A percentile compares a stretch with the other conserved stretches of the same genome.
Evolutionary conservation across 2,888 invertebrate species (phyloP).

Genomic region (Nephrotoma flavescens): DNA sequence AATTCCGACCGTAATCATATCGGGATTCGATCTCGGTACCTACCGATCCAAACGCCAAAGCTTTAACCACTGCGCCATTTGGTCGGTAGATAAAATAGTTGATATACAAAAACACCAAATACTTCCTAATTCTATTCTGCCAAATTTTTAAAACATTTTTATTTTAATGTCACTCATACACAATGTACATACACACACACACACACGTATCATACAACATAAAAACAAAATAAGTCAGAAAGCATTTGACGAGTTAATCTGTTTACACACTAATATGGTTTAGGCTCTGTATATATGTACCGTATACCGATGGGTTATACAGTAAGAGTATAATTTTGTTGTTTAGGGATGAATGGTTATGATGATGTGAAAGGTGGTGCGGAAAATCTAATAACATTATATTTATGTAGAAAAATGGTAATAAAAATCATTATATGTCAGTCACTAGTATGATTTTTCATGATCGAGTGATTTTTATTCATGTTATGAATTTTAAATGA

Average conservation of each 20-base stretch:
- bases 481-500: constrained; percentile 14
- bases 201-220: not conserved
- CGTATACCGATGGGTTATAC: not conserved
- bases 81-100: not conserved
- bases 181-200: not conserved
- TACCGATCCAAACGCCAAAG: no score
- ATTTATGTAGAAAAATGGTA: not conserved
- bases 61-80: no score
- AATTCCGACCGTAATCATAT: no score
- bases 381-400: constrained; percentile 1
- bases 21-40: no score
- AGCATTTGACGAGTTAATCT: constrained; percentile 17
- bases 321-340: not conserved
- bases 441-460: not conserved
- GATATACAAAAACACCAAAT: no score
- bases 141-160: not conserved
- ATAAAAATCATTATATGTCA: constrained; percentile 2
- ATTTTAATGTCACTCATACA: not conserved
- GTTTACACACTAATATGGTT: constrained; percentile 14
- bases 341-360: constrained; percentile 10
- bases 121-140: not conserved
- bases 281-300: not conserved
- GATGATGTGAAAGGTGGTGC: not conserved
- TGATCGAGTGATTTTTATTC: constrained; percentile 13
- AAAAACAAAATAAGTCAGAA: constrained; percentile 12